Percentiles rank a stretch among this genome's conserved stretches.
Conservation (phyloP, 2,797 vertebrate genomes). For the Ceryle rudis region DNA sequence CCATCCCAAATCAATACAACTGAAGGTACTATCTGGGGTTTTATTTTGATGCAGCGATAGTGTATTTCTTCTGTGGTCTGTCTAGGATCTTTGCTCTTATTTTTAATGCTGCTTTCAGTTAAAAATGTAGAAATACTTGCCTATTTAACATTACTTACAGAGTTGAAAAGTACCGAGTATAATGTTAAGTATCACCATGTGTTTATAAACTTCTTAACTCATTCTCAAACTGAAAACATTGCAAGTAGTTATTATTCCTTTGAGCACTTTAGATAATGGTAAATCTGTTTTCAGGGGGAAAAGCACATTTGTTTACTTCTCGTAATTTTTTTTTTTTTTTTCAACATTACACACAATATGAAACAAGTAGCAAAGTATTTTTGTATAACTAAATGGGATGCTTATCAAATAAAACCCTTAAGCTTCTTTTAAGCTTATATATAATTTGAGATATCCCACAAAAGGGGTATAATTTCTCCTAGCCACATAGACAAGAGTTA, state of each 20-base stretch:
- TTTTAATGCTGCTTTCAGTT: not conserved
- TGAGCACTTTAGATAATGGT: not conserved
- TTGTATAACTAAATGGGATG: not conserved
- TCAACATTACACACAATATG: not conserved
- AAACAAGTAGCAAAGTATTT: not conserved
- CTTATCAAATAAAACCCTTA: not conserved
- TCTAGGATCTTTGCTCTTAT: not conserved
- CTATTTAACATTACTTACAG: not conserved
- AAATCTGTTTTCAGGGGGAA: not conserved
- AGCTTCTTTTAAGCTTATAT: not conserved
- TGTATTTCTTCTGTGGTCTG: accelerated
- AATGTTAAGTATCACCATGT: not conserved
- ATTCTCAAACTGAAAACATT: not conserved
- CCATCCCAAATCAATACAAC: accelerated
- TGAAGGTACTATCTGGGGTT: accelerated
- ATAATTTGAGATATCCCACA: not conserved
- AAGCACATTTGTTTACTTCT: not conserved
- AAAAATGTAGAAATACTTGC: not conserved
- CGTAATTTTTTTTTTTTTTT: not conserved
- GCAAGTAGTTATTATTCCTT: not conserved
- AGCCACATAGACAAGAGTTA: not conserved
- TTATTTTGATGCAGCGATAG: not conserved
- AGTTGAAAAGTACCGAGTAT: not conserved
- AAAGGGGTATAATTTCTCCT: not conserved
- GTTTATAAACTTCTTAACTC: not conserved